These are phyloP conservation scores for Neopipo cinnamomea DNA, from an alignment of 2,113 vertebrate genomes.

Conservation along the genomic window DNA sequence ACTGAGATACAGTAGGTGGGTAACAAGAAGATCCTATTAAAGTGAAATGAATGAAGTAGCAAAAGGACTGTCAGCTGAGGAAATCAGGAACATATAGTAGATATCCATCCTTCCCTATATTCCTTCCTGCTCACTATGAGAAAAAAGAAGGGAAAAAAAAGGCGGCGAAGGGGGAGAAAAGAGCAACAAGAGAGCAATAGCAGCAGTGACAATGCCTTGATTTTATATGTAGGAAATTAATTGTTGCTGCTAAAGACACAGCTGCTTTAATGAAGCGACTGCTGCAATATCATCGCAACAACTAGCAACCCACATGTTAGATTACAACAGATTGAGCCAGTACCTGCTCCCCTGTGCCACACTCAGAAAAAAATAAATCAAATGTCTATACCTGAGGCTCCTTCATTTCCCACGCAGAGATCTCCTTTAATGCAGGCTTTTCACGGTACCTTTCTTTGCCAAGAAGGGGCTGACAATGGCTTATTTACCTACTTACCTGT, in stretches of 20 bases:
- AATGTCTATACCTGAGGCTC: constrained; percentile 19
- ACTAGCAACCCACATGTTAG: constrained; percentile 70
- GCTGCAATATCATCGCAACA: constrained; percentile 81
- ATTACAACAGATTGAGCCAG: constrained; percentile 79
- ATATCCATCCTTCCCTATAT: neutral
- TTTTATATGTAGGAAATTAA: constrained; percentile 24
- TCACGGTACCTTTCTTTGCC: neutral
- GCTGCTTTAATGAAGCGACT: constrained; percentile 71
- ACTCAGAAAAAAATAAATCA: constrained; percentile 45
- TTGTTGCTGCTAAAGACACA: constrained; percentile 34
- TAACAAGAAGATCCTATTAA: constrained; percentile 53
- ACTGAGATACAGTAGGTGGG: neutral
- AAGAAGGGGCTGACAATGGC: neutral
- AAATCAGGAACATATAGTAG: neutral
- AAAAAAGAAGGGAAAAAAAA: neutral
- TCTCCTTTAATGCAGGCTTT: neutral
- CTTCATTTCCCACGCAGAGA: neutral
- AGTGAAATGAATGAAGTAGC: constrained; percentile 39
- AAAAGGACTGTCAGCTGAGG: constrained; percentile 29
- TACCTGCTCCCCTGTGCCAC: constrained; percentile 73
- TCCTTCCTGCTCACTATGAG: neutral
- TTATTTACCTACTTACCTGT: constrained; percentile 32
- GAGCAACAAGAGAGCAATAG: neutral
- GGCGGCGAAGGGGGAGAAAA: neutral
- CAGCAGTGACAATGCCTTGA: neutral